phyloP scores from a whole-genome alignment of 2,888 invertebrate species.

The Pheosia tremula region DNA sequence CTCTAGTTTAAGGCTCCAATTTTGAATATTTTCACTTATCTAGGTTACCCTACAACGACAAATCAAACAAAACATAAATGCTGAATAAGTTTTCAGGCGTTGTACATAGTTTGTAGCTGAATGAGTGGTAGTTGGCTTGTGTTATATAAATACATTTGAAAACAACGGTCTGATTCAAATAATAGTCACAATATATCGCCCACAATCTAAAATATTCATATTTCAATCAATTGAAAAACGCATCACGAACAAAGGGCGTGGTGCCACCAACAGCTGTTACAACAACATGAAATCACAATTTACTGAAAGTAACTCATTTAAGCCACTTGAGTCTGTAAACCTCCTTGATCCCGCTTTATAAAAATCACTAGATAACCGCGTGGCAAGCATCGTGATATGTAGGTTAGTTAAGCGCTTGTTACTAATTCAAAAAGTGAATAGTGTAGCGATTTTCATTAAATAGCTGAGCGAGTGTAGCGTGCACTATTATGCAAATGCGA shows the following conservation, averaged over 20 bases:
- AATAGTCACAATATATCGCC: too few relatives aligned
- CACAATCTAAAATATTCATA: not conserved
- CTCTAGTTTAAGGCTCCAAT: too few relatives aligned
- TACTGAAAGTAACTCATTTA: not conserved
- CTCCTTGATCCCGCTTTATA: not conserved
- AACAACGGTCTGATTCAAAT: too few relatives aligned
- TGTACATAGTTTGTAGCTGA: too few relatives aligned
- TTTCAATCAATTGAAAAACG: not conserved
- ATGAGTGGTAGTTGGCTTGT: too few relatives aligned
- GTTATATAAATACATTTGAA: too few relatives aligned
- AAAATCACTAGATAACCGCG: slow-evolving; percentile 1
- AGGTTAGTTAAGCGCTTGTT: not conserved
- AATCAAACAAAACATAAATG: too few relatives aligned
- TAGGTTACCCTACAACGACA: too few relatives aligned
- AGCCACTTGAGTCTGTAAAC: not conserved
- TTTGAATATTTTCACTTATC: too few relatives aligned
- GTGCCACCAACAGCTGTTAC: not conserved
- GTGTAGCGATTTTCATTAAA: slow-evolving; percentile 66
- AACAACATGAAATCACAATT: not conserved
- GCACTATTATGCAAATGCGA: slow-evolving; percentile 70
- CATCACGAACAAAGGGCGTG: not conserved
- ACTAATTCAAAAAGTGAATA: slow-evolving; percentile 2
- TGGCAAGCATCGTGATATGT: slow-evolving; percentile 5
- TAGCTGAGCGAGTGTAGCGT: slow-evolving; percentile 51
- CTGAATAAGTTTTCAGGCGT: too few relatives aligned